phyloP scores from a whole-genome alignment of 2,888 invertebrate genomes.

The Agrochola circellaris region DNA sequence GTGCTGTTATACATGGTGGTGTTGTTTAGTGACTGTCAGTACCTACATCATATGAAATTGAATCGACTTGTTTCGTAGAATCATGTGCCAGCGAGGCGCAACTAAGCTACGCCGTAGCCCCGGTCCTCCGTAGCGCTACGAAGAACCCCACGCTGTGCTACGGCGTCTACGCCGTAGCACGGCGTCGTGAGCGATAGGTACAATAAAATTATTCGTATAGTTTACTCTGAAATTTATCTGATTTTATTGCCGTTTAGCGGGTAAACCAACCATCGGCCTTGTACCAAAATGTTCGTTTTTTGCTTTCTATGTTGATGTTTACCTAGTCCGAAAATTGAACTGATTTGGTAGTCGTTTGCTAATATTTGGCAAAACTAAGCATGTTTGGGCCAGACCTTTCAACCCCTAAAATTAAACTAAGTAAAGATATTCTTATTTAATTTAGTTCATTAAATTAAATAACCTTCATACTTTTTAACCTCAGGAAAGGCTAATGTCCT shows the following conservation, averaged over 20 bases:
- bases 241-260: background rate
- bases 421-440: background rate
- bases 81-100: background rate
- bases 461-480: background rate
- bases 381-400: background rate
- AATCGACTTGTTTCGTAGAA: background rate
- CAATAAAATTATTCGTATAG: background rate
- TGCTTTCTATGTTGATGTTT: background rate
- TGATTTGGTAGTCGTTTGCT: background rate
- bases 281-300: background rate
- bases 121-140: background rate
- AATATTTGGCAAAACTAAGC: background rate
- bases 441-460: background rate
- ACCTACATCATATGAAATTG: background rate
- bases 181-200: background rate
- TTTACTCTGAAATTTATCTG: background rate
- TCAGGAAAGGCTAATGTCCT: background rate
- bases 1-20: background rate
- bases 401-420: background rate
- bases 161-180: constrained; percentile 3
- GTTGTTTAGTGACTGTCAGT: background rate
- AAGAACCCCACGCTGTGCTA: background rate
- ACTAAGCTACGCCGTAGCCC: background rate
- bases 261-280: background rate
- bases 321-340: background rate